These are phyloP conservation scores for Myrmophylax atrothorax DNA, from an alignment of 2,113 vertebrate genomes.

Conservation along the genomic window DNA sequence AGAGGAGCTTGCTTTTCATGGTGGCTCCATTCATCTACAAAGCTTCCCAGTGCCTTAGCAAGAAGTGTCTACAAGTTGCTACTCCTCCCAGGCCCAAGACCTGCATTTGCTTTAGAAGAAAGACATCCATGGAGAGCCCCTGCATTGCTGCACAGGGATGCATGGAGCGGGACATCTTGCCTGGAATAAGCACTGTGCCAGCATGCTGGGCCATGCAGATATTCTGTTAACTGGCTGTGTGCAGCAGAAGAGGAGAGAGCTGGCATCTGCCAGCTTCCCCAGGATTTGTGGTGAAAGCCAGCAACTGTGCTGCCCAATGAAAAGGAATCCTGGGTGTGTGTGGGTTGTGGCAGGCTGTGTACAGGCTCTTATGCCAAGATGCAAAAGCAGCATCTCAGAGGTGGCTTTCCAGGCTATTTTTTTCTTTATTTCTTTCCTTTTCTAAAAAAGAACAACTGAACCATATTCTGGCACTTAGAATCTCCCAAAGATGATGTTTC, in stretches of 20 bases:
- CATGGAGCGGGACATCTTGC: not conserved
- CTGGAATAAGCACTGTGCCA: not conserved
- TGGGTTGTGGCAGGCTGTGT: not conserved
- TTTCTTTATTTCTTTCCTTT: not conserved
- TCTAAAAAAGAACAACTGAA: not conserved
- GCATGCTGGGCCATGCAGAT: not conserved
- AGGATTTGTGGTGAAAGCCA: not conserved
- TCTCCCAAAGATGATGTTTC: not conserved
- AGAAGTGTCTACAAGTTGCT: not conserved
- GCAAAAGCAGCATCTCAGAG: not conserved
- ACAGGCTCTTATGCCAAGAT: not conserved
- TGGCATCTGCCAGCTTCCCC: not conserved
- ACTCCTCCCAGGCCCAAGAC: not conserved
- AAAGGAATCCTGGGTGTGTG: not conserved
- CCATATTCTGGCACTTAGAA: not conserved
- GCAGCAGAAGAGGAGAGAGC: not conserved
- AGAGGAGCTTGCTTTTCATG: not conserved
- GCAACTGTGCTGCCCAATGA: not conserved
- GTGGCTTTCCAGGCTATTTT: not conserved
- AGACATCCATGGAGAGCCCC: not conserved
- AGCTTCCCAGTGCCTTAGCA: not conserved
- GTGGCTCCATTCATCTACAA: not conserved
- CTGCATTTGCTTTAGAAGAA: not conserved
- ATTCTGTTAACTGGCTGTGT: not conserved
- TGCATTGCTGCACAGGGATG: not conserved